A percentile compares a stretch with the other conserved stretches of the same genome.
phyloP scores from a whole-genome alignment of 1,140 invertebrate species.

The Lamellibrachia luymesi region DNA sequence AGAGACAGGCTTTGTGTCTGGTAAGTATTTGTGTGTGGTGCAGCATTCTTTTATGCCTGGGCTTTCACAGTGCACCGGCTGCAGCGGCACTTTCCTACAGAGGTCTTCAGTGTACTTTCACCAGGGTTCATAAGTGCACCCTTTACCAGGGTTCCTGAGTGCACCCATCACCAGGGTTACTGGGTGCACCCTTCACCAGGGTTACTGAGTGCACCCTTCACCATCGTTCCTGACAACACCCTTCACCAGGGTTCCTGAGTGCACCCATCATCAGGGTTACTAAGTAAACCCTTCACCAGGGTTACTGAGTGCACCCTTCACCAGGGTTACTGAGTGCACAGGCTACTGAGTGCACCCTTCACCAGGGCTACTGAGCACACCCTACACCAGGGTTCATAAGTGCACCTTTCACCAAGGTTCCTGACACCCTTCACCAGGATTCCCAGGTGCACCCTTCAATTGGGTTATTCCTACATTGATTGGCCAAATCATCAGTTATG shows the following conservation, averaged over 20 bases:
- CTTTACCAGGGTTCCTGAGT: background rate
- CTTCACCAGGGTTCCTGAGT: background rate
- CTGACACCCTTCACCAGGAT: background rate
- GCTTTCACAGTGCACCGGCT: background rate
- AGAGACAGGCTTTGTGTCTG: slow-evolving; percentile 3
- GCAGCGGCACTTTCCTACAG: background rate
- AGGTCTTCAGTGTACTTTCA: background rate
- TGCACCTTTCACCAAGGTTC: background rate
- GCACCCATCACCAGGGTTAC: background rate
- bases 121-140: background rate
- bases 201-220: background rate
- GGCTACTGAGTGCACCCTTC: too few species aligned
- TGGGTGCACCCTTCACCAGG: background rate
- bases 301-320: too few species aligned
- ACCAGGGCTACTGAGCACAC: background rate
- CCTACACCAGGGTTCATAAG: background rate
- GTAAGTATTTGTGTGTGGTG: background rate
- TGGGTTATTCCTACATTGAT: background rate
- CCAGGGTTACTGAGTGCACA: too few species aligned
- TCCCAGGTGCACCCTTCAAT: background rate
- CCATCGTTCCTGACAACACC: background rate
- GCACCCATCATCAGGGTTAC: too few species aligned
- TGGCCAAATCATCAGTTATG: too few species aligned
- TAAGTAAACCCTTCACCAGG: too few species aligned
- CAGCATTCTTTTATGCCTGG: background rate